Base-by-base conservation (phyloP, 2,113 vertebrate species). In the Dromaius novaehollandiae region DNA sequence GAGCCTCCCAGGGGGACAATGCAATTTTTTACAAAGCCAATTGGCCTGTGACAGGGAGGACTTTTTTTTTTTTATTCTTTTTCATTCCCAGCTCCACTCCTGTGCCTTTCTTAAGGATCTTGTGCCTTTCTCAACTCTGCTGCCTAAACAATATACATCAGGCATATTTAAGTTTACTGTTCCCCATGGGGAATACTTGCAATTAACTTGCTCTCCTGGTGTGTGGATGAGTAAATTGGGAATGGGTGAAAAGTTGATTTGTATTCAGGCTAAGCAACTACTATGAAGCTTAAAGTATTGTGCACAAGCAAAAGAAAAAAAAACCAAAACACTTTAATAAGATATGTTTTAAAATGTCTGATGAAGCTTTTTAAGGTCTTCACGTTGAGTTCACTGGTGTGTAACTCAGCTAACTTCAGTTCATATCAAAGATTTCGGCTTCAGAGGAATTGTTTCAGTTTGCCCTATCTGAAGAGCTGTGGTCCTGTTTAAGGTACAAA, bases 171-270 rank as follows among this genome's bases (percentile, higher is more conserved):
- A 96, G 94, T 97, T 96, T 94, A 83, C 69, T 63, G 63, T 82
- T 97, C 89, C 80, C 97, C 95, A 91, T 7, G 4, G 96, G 91
- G 93, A 93, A 50, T 80, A 91, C 87, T 74, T 94, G 94, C 97
- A 98, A 98, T 98, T 98, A 98, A 97, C 70, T 98, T 95, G 95
- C 90, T 97, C 73, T 98, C 98, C 96, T 95, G 86, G 85, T 96
- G 97, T 85, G 97, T 86, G 90, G 95, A 97, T 96, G 95, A 97
- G 95, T 95, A 97, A 98, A 97, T 96, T 89, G 40, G 82, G 83
- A 96, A 91, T 73, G 88, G 95, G 75, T 86, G 88, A 95, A 96
- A 92, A 77, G 93, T 92, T 97, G 97, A 95, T 97, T 95, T 97
- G 89, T 84, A 96, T 98, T 97, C 97, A 96, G 95, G 91, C 87